These are phyloP conservation scores for Drosophila glabriapex DNA, from an alignment of 2,888 invertebrate genomes.

Conservation along the genomic window DNA sequence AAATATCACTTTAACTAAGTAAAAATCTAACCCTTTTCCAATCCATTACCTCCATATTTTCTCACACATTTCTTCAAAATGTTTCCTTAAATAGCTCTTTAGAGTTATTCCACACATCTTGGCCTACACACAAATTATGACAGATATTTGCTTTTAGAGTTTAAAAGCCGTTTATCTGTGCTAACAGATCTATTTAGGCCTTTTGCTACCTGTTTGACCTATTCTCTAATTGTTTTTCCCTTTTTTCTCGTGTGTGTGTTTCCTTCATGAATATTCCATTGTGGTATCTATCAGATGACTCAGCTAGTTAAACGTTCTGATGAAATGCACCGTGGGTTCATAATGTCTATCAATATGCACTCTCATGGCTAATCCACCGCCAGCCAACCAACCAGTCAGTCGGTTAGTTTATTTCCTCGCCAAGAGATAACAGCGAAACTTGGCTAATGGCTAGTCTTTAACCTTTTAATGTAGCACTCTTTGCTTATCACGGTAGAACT, in stretches of 20 bases:
- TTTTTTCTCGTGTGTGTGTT: slow-evolving; percentile 3
- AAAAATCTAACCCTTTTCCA: background rate
- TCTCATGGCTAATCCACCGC: slow-evolving; percentile 44
- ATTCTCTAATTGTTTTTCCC: slow-evolving; percentile 51
- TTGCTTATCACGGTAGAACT: slow-evolving; percentile 64
- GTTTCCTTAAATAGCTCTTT: slow-evolving; percentile 12
- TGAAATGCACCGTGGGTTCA: slow-evolving; percentile 50
- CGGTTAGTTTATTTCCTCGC: slow-evolving; percentile 35
- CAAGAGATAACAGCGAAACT: slow-evolving; percentile 62
- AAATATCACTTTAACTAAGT: background rate
- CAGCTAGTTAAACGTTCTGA: slow-evolving; percentile 69
- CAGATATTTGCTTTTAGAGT: slow-evolving; percentile 59
- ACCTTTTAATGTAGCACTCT: slow-evolving; percentile 76
- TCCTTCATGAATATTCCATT: slow-evolving; percentile 60
- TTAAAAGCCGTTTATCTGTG: slow-evolving; percentile 58
- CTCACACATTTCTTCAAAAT: slow-evolving; percentile 21
- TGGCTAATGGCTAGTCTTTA: slow-evolving; percentile 79
- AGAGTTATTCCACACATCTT: slow-evolving; percentile 19
- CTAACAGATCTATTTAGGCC: slow-evolving; percentile 55
- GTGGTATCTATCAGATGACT: slow-evolving; percentile 62
- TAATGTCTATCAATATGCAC: slow-evolving; percentile 54
- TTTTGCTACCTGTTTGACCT: slow-evolving; percentile 60
- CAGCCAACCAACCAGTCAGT: slow-evolving; percentile 11
- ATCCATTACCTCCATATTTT: slow-evolving; percentile 9
- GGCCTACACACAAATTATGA: slow-evolving; percentile 59